phyloP scores from a whole-genome alignment of 2,113 vertebrate species.

The Ivindomyrus marchei region DNA sequence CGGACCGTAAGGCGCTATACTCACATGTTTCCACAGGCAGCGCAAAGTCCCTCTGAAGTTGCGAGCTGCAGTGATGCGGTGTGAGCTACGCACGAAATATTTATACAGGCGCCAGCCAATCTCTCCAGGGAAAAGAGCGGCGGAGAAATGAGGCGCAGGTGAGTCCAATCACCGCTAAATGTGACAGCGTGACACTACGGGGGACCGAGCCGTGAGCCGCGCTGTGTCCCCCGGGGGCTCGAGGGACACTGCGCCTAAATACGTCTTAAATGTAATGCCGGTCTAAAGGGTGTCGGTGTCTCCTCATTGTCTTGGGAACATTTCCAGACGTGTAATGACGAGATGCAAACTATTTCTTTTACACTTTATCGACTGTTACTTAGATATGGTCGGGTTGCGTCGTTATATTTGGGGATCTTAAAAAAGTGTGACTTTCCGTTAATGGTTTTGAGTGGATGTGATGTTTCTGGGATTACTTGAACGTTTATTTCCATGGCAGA shows the following conservation, averaged over 20 bases:
- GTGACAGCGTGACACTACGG: conserved; percentile 1
- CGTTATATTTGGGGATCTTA: neutral
- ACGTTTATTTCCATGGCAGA: neutral
- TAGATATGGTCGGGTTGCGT: neutral
- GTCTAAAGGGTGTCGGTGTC: neutral
- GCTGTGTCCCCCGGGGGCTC: too few species aligned
- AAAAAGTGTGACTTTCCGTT: neutral
- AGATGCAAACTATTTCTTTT: neutral
- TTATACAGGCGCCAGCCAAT: conserved; percentile 18
- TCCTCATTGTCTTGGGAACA: neutral
- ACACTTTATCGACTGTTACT: neutral
- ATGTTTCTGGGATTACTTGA: neutral
- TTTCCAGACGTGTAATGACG: conserved; percentile 17
- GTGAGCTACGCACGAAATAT: conserved; percentile 14
- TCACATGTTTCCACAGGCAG: neutral
- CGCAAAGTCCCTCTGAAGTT: conserved; percentile 10
- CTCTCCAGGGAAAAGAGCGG: conserved; percentile 16
- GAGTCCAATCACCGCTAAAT: conserved; percentile 10
- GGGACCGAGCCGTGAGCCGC: neutral
- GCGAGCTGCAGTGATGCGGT: conserved; percentile 19
- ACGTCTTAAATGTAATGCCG: conserved; percentile 4
- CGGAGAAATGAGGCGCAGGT: conserved; percentile 8
- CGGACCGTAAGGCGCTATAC: neutral
- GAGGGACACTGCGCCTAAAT: neutral
- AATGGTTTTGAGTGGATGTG: neutral